Evolutionary conservation across 2,797 vertebrate genomes (phyloP).

Genomic region (Malurus leucopterus): DNA sequence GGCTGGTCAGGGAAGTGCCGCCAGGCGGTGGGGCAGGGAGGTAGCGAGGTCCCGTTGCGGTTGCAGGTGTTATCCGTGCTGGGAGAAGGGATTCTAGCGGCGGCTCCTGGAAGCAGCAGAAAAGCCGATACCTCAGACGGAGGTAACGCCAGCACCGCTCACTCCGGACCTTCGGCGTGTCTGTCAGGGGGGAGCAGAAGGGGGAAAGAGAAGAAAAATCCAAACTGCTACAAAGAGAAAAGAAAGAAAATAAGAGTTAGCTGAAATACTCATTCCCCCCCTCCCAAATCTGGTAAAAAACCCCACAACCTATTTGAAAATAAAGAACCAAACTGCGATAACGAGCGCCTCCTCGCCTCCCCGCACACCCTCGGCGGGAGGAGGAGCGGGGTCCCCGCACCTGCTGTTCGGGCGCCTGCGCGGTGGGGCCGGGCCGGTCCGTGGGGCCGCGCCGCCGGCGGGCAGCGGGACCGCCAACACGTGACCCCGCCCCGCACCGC

Average conservation of each 20-base stretch:
- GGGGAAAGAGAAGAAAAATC: not conserved
- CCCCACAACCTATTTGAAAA: not conserved
- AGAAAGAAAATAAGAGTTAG: not conserved
- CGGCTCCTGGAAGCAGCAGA: not conserved
- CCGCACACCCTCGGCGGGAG: not conserved
- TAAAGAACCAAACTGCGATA: fast-evolving
- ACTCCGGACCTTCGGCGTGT: fast-evolving
- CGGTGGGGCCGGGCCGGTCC: not conserved
- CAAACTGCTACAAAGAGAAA: not conserved
- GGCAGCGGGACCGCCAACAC: constrained; percentile 29
- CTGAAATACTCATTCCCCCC: fast-evolving
- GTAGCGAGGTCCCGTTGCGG: fast-evolving
- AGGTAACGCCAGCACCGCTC: fast-evolving
- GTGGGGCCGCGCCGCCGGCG: not conserved
- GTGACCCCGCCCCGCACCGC: not conserved
- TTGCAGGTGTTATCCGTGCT: not conserved
- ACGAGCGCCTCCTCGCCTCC: fast-evolving
- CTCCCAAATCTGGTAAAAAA: not conserved
- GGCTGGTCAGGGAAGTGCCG: not conserved
- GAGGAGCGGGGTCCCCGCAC: not conserved
- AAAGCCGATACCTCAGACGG: not conserved
- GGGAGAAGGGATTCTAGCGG: not conserved
- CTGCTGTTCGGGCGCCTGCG: constrained; percentile 1
- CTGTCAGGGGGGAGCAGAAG: not conserved
- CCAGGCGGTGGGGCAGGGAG: not conserved